Percentiles rank a stretch among this genome's conserved stretches.
phyloP scores from a whole-genome alignment of 2,797 vertebrate genomes.

The Spatula versicolor region DNA sequence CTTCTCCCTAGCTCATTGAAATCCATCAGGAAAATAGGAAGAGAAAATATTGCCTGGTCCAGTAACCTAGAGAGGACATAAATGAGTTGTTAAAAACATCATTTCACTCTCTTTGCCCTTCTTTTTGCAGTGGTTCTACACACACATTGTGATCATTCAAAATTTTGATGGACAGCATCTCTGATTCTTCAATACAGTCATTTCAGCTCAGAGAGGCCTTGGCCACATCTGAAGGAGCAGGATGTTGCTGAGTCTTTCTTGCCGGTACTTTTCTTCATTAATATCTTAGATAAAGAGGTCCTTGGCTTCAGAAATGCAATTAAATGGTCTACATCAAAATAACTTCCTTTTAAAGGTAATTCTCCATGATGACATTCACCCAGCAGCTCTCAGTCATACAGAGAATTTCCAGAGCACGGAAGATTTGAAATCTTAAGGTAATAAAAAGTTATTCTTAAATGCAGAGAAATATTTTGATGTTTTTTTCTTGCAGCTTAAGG shows the following conservation, averaged over 20 bases:
- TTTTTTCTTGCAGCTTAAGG: not conserved
- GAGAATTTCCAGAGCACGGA: not conserved
- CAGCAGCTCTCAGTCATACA: not conserved
- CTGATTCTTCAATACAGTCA: not conserved
- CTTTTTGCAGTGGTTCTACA: not conserved
- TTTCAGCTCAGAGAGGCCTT: not conserved
- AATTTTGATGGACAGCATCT: not conserved
- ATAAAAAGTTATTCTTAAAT: not conserved
- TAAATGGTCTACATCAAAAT: not conserved
- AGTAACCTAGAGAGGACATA: not conserved
- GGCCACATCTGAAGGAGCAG: not conserved
- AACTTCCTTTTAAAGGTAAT: not conserved
- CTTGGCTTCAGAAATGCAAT: not conserved
- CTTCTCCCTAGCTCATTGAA: not conserved
- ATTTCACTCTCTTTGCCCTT: not conserved
- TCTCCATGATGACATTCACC: not conserved
- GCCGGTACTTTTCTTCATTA: not conserved
- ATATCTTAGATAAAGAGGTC: not conserved
- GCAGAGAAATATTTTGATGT: not conserved
- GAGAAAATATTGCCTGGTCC: not conserved
- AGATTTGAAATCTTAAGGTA: not conserved
- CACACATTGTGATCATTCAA: not conserved
- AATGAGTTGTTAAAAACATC: not conserved
- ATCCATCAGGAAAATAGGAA: not conserved
- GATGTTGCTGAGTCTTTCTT: not conserved